Base-by-base conservation (phyloP, 2,797 vertebrate species). In the Rhinogobio ventralis region DNA sequence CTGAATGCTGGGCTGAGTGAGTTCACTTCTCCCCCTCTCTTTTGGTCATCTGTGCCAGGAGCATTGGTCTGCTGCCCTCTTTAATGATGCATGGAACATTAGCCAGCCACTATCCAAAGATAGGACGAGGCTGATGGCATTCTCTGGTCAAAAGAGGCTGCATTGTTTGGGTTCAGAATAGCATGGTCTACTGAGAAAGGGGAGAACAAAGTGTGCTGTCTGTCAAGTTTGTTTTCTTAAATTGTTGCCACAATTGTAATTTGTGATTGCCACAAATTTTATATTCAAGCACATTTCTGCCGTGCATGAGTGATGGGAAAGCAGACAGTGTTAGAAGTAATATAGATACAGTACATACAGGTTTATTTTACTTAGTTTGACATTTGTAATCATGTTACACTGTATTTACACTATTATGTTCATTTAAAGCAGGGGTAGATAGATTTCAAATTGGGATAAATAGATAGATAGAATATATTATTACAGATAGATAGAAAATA, bases 41-140 rank as follows among this genome's bases (percentile, higher is more conserved):
- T 71, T 66, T 84, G 83, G 83, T 84, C 76, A 73, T 85, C 45
- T 79, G 75, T 79, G 83, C 83, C 83, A 85, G 55, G 30, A 72
- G 67, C 67, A 79, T 72, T 85, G 83, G 83, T 79, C 83, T 85
- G 83, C 67, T 85, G 83, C 83, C 55, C 53, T 85, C 83, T 85
- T 79, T 85, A 85, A 85, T 85, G 83, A 85, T 85, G 76, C 83
- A 85, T 85, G 83, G 75, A 79, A 85, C 83, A 85, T 85, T 85
- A 72, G 76, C 76, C 83, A 85, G 76, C 76, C 83, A 79, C 76
- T 79, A 46, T 85, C 76, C 83, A 68, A 79, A 85, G 83, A 79
- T 85, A 79, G 83, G 76, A 85, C 15, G 30, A 64, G 76, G 67
- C 75, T 20, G 7, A 79, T 79, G 67, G 42, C 66, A 84, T 84